phyloP scores from a whole-genome alignment of 2,797 vertebrate species.

The Prionace glauca region DNA sequence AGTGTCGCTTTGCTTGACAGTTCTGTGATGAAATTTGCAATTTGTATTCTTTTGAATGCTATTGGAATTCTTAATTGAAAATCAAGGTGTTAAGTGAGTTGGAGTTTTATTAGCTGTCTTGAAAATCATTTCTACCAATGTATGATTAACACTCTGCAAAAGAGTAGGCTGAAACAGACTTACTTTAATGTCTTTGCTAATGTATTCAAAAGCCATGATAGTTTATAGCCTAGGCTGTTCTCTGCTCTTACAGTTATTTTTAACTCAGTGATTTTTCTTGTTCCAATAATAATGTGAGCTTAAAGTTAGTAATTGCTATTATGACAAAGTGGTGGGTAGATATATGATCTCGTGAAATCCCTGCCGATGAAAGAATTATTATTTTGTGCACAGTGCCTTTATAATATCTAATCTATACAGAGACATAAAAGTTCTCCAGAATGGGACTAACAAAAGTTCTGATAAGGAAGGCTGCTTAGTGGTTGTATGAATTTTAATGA shows the following conservation, averaged over 20 bases:
- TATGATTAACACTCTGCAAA: background rate
- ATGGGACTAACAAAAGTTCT: background rate
- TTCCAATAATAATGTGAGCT: background rate
- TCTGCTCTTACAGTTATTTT: background rate
- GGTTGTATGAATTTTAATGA: background rate
- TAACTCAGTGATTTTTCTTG: too few species aligned
- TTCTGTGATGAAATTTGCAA: background rate
- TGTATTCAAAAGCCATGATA: background rate
- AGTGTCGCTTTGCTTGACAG: background rate
- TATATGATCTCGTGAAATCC: background rate
- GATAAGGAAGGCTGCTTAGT: background rate
- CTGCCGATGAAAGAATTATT: background rate
- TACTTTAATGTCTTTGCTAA: background rate
- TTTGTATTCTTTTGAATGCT: background rate
- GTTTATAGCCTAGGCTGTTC: background rate
- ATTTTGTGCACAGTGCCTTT: background rate
- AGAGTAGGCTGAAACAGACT: background rate
- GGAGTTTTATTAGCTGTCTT: background rate
- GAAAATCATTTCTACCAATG: background rate
- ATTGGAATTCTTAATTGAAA: background rate
- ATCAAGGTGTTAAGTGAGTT: background rate
- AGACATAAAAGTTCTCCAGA: background rate
- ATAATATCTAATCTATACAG: background rate
- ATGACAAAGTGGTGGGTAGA: background rate
- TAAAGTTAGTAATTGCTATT: background rate